Evolutionary conservation across 2,113 vertebrate genomes (phyloP).

Genomic region (Podarcis muralis): DNA sequence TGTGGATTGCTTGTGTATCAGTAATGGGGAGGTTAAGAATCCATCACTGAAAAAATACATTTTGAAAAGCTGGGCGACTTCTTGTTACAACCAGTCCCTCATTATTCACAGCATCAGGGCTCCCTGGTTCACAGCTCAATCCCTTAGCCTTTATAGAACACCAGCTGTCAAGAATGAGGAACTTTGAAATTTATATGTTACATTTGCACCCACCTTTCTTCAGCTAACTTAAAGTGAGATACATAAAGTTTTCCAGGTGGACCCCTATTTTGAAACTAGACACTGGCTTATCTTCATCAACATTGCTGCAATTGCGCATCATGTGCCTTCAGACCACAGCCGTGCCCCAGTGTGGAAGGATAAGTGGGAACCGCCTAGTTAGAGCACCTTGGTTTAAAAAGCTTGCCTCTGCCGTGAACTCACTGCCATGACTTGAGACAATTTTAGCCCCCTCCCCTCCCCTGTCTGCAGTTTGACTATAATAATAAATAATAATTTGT

Average conservation of each 20-base stretch:
- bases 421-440: neutral
- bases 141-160: neutral
- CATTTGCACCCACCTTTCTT: neutral
- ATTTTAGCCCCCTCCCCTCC: too few relatives aligned
- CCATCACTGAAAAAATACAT: neutral
- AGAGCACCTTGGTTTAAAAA: neutral
- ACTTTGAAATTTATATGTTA: neutral
- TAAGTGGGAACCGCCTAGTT: neutral
- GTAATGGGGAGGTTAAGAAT: neutral
- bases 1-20: neutral
- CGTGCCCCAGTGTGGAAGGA: neutral
- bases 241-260: neutral
- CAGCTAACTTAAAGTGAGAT: neutral
- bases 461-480: too few relatives aligned
- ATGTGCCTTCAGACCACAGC: neutral
- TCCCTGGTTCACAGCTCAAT: neutral
- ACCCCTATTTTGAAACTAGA: neutral
- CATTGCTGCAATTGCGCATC: neutral
- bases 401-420: neutral
- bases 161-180: neutral
- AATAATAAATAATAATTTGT: neutral
- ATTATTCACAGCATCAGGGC: neutral
- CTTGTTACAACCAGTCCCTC: neutral
- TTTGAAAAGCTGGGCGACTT: neutral
- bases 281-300: neutral